These are phyloP conservation scores for Plagodis pulveraria DNA, from an alignment of 2,888 invertebrate species.

Conservation along the genomic window DNA sequence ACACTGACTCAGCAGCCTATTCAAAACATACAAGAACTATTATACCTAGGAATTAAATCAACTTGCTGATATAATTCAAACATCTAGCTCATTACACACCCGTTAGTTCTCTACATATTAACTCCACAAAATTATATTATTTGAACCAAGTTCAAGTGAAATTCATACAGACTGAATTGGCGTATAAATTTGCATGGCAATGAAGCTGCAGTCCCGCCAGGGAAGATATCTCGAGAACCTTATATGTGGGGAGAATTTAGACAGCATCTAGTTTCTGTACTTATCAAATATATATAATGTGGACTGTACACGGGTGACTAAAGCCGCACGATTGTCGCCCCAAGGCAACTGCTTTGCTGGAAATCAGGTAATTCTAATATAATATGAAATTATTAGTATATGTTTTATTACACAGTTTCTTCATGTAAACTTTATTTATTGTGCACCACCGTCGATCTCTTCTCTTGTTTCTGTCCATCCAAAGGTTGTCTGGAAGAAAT, in stretches of 20 bases:
- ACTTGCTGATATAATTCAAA: slow-evolving; percentile 32
- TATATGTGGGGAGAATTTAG: slow-evolving; percentile 11
- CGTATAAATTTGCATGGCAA: slow-evolving; percentile 60
- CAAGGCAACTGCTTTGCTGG: too few relatives aligned
- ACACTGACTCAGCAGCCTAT: not conserved
- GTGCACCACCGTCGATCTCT: too few relatives aligned
- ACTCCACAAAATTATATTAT: slow-evolving; percentile 44
- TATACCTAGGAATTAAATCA: not conserved
- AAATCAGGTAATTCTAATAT: too few relatives aligned
- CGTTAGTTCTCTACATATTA: slow-evolving; percentile 41
- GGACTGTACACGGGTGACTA: too few relatives aligned
- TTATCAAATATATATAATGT: too few relatives aligned
- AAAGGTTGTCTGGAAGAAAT: too few relatives aligned
- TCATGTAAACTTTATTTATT: too few relatives aligned
- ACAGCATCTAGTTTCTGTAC: slow-evolving; percentile 3
- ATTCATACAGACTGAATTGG: slow-evolving; percentile 44
- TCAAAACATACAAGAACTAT: not conserved
- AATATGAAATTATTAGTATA: too few relatives aligned
- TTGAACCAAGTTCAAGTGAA: slow-evolving; percentile 42
- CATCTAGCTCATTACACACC: slow-evolving; percentile 40
- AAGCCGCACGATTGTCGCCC: too few relatives aligned
- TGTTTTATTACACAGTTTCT: too few relatives aligned
- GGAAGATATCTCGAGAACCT: slow-evolving; percentile 11
- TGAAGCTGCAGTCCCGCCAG: slow-evolving; percentile 28
- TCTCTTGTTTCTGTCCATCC: too few relatives aligned